phyloP scores from a whole-genome alignment of 2,888 invertebrate genomes.

The Hetaerina titia region DNA sequence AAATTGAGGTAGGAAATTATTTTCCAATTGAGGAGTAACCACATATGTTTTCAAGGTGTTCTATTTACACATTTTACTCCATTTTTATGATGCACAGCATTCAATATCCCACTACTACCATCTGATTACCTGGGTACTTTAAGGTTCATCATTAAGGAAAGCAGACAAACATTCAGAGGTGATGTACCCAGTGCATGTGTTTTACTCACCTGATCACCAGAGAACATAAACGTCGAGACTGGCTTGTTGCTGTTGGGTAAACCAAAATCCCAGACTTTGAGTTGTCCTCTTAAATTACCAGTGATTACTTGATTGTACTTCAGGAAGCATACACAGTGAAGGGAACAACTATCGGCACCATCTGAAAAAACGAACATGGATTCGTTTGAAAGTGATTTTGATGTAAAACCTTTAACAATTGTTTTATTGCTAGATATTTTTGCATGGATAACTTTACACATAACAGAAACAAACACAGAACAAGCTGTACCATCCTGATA shows the following conservation, averaged over 20 bases:
- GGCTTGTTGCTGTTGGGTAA: slow-evolving; percentile 81
- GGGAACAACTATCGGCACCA: slow-evolving; percentile 89
- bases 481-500: too few relatives aligned
- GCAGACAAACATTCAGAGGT: too few relatives aligned
- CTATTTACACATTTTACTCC: too few relatives aligned
- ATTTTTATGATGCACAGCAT: too few relatives aligned
- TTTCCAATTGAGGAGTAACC: too few relatives aligned
- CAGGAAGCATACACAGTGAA: slow-evolving; percentile 88
- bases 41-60: too few relatives aligned
- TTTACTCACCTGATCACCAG: slow-evolving; percentile 79
- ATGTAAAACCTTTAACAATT: too few relatives aligned
- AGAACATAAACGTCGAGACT: slow-evolving; percentile 85
- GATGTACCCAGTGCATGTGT: background rate
- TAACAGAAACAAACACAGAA: too few relatives aligned
- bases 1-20: too few relatives aligned
- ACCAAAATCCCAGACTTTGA: slow-evolving; percentile 93
- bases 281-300: slow-evolving; percentile 92
- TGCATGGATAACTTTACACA: too few relatives aligned
- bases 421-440: too few relatives aligned
- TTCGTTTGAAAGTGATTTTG: background rate
- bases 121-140: background rate
- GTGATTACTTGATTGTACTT: slow-evolving; percentile 88
- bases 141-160: background rate
- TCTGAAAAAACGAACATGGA: slow-evolving; percentile 76
- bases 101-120: too few relatives aligned